Base-by-base conservation (phyloP, 2,888 invertebrate genomes). In the Drosophila colorata region DNA sequence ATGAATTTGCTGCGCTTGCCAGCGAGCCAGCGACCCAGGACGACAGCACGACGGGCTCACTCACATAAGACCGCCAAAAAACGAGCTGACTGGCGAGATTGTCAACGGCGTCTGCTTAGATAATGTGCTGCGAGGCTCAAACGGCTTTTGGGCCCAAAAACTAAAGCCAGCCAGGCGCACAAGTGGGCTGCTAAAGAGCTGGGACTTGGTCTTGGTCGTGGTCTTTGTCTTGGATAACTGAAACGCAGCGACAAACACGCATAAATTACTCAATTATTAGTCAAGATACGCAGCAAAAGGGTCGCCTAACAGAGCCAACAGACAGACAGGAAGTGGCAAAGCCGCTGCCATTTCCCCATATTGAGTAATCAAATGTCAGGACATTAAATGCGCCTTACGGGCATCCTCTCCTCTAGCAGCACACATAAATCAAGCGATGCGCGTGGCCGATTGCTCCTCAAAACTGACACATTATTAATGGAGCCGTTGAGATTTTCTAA, bases 221-320 rank as follows among this genome's bases (percentile, higher is more conserved):
- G 33, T 25, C 38, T 18, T 40, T 35, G 23, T 47, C 33, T 28
- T 66, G 25, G 52, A 57, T 60, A 61, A 59, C 72, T 57, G 68
- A 68, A 78, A 63, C 81, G 64, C 65, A 63, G 44, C 69, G 66
- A 72, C 82, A 87, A 87, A 77, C 80, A 78, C 65, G 84, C 87
- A 84, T 88, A 84, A 88, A 84, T 84, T 88, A 86, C 88, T 83
- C 87, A 84, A 88, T 84, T 88, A 84, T 73, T 72, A 82, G 83
- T 69, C 88, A 69, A 75, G 70, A 78, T 78, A 70, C 66, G 64
- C 49, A 18, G 58, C 52, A 69, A 76, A 72, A 66, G 46, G 65
- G 69, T 71, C 63, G 58, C 48, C 69, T 55, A 69, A 70, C 48
- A 64, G 61, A 63, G 69, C 61, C 70, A 38, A 65, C 65, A 23